Evolutionary conservation across 2,113 vertebrate species (phyloP), one percentile per base, ranked within the genome.

Genomic region (Meriones unguiculatus): DNA sequence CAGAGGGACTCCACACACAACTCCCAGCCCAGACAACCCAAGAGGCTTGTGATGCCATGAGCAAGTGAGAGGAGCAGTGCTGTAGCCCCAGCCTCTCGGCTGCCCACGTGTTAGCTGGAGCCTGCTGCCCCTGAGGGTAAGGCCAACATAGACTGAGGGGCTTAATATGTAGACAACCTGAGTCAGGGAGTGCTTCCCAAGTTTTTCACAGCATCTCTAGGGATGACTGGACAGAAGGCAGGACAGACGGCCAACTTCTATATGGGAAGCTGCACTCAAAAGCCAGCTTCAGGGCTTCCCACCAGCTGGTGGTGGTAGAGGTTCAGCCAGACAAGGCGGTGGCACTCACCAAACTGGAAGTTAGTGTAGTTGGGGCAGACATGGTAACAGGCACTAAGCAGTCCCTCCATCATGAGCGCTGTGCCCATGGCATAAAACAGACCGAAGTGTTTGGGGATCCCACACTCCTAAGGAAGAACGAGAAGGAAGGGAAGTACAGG

Each of bases 301-400:
- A 35, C 4, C 17, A 35, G 35, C 87, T 0, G n/a, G 89, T 30
- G 46, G n/a, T 8, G 30, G 30, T 1, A 7, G 57, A 50, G 12
- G 62, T 15, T 22, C 62, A n/a, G 70, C 25, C 62, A 32, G 38
- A 62, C 28, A 57, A 24, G 35, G 52, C 41, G 38, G 46, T 22
- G 15, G 50, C 25, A 89, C 98, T 98, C 96, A 99, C 99, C 99
- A 0, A 99, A 99, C 98, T 99, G 99, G 97, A 99, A 99, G 98
- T 99, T 99, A 97, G 99, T 99, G 96, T 99, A 99, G 98, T 99
- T 99, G 81, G 99, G 99, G 97, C 99, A 99, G 95, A 99, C 99
- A 1, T 99, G 99, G 98, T 99, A 99, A 97, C 99, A 99, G 93
- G 99, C 99, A 12, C 99, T 99, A 70, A 99, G 99, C 50, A 99